phyloP scores from a whole-genome alignment of 1,140 invertebrate genomes.

The Drosophila gunungcola region DNA sequence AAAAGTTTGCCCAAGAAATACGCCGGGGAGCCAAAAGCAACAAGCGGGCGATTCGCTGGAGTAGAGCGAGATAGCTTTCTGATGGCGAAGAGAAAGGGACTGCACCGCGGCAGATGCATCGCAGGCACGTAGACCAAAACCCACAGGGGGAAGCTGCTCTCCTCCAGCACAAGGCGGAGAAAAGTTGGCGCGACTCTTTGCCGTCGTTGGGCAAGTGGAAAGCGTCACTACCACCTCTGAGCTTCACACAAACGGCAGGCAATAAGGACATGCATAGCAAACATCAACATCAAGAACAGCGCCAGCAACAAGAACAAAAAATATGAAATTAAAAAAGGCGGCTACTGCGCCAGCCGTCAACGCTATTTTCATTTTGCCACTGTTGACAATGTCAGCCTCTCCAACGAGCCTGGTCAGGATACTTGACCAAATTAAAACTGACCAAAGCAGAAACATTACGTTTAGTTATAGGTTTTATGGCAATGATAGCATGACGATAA shows the following conservation, averaged over 20 bases:
- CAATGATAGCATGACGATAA: too few species aligned
- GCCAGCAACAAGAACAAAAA: slow-evolving; percentile 36
- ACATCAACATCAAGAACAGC: slow-evolving; percentile 30
- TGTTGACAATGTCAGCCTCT: slow-evolving; percentile 59
- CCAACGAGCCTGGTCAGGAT: slow-evolving; percentile 24
- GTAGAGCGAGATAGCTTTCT: slow-evolving; percentile 4
- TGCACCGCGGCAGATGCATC: slow-evolving; percentile 59
- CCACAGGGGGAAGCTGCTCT: slow-evolving; percentile 3
- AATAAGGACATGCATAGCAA: slow-evolving; percentile 41
- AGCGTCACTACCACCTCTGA: slow-evolving; percentile 17
- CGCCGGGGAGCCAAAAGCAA: slow-evolving; percentile 67
- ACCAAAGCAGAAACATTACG: slow-evolving; percentile 33
- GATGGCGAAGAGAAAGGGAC: background rate
- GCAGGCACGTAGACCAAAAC: slow-evolving; percentile 58
- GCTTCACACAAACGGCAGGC: slow-evolving; percentile 1
- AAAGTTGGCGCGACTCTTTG: slow-evolving; percentile 14
- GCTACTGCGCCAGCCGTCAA: slow-evolving; percentile 51
- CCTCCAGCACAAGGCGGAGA: background rate
- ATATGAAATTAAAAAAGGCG: slow-evolving; percentile 45
- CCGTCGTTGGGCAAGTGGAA: slow-evolving; percentile 21
- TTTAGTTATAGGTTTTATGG: background rate
- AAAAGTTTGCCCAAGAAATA: slow-evolving; percentile 62
- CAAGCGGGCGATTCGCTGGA: slow-evolving; percentile 51
- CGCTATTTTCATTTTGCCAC: slow-evolving; percentile 73
- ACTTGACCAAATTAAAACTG: slow-evolving; percentile 57